Percentiles rank a stretch among this genome's conserved stretches.
Evolutionary conservation across 2,113 vertebrate species (phyloP).

Genomic region (Chlorodrepanis virens): DNA sequence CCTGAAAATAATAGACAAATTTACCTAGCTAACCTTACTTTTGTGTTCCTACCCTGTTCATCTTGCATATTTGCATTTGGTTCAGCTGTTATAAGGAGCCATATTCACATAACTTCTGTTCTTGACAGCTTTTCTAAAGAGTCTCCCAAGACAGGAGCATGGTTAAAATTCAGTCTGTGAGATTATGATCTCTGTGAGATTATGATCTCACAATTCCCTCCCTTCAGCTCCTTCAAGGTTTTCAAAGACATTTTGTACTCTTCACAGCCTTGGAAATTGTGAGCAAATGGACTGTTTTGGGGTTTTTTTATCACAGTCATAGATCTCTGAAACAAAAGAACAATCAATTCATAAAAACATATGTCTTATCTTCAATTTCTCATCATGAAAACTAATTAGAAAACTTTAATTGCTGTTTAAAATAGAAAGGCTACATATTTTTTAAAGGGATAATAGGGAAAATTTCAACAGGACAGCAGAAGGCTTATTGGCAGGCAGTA

Average conservation of each 20-base stretch:
- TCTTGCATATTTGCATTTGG: not conserved
- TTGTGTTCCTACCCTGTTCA: not conserved
- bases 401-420: not conserved
- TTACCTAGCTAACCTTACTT: not conserved
- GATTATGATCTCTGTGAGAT: not conserved
- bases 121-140: not conserved
- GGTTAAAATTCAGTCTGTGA: not conserved
- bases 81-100: not conserved
- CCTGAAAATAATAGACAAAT: not conserved
- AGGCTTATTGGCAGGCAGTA: not conserved
- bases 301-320: not conserved
- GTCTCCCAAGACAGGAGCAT: not conserved
- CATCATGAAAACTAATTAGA: not conserved
- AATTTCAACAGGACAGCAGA: not conserved
- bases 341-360: not conserved
- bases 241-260: not conserved
- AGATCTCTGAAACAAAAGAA: not conserved
- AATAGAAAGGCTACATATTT: not conserved
- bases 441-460: not conserved
- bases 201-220: not conserved
- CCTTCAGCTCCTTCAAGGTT: not conserved
- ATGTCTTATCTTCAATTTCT: not conserved
- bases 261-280: not conserved
- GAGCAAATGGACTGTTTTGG: not conserved
- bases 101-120: not conserved